phyloP scores from a whole-genome alignment of 2,113 vertebrate species.

The Nycticorax nycticorax region DNA sequence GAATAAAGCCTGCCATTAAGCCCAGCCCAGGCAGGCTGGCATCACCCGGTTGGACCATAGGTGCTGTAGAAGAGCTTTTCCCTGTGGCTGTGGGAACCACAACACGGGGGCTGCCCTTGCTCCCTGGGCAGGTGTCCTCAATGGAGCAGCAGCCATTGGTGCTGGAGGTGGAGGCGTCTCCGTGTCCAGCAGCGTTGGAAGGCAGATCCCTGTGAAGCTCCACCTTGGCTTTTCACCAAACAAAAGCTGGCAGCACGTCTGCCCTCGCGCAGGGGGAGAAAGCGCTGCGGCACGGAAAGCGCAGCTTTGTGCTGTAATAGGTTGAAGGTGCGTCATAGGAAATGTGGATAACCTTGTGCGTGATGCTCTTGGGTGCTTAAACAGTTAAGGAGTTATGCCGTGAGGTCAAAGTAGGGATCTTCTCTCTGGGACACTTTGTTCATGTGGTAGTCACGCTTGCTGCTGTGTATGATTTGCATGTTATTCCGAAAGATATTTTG shows the following conservation, averaged over 20 bases:
- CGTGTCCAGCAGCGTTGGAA: rapidly evolving
- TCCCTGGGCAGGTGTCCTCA: no score
- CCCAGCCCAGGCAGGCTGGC: background rate
- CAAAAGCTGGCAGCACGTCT: background rate
- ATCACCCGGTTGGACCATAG: rapidly evolving
- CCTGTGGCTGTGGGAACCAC: rapidly evolving
- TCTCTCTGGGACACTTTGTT: background rate
- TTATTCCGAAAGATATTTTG: background rate
- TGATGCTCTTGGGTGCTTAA: background rate
- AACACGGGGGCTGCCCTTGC: background rate
- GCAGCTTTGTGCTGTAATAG: rapidly evolving
- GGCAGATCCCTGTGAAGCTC: no score
- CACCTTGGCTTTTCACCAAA: background rate
- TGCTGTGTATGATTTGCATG: background rate
- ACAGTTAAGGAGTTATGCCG: background rate
- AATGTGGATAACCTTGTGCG: rapidly evolving
- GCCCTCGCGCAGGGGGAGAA: rapidly evolving
- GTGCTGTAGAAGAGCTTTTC: background rate
- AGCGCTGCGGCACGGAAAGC: rapidly evolving
- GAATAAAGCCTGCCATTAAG: background rate
- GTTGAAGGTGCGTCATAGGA: rapidly evolving
- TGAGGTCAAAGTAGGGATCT: background rate
- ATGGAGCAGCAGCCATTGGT: no score
- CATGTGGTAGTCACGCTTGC: rapidly evolving
- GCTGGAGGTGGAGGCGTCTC: no score